These are phyloP conservation scores for Hydrophis major DNA, from an alignment of 2,797 vertebrate genomes.

Conservation along the genomic window DNA sequence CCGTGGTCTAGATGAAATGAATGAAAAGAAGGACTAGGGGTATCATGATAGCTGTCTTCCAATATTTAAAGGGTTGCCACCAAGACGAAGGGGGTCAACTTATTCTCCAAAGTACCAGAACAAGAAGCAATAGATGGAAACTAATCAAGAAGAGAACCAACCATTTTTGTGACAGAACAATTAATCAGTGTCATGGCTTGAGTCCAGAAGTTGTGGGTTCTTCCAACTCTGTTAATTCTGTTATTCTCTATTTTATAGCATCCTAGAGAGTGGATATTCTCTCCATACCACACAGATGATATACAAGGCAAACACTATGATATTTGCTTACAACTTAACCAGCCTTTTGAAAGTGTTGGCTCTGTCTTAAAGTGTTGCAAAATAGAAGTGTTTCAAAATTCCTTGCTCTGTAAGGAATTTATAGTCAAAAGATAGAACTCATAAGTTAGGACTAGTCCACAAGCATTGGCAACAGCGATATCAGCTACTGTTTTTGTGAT, in stretches of 20 bases:
- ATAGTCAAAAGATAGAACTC: background rate
- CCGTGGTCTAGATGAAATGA: no score
- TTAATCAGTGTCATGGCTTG: background rate
- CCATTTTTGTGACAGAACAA: background rate
- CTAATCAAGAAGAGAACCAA: background rate
- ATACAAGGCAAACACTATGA: slow-evolving; percentile 12
- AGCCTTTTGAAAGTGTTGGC: background rate
- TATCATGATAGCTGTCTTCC: background rate
- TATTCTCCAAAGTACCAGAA: background rate
- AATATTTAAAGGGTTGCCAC: background rate
- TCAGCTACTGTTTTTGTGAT: background rate
- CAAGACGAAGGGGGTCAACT: background rate
- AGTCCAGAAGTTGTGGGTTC: no score
- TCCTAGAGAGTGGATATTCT: slow-evolving; percentile 19
- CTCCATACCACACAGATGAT: slow-evolving; percentile 9
- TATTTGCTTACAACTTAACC: background rate
- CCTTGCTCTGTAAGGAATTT: background rate
- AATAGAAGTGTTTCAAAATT: background rate
- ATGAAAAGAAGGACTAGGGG: background rate
- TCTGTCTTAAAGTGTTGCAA: background rate
- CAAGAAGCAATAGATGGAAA: background rate
- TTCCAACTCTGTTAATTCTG: background rate
- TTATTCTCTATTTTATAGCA: background rate
- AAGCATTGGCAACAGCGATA: background rate
- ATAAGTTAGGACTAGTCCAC: background rate